Percentiles rank a stretch among this genome's conserved stretches.
These are phyloP conservation scores for Drosophila buzzatii DNA, from an alignment of 2,888 invertebrate genomes.

Conservation along the genomic window DNA sequence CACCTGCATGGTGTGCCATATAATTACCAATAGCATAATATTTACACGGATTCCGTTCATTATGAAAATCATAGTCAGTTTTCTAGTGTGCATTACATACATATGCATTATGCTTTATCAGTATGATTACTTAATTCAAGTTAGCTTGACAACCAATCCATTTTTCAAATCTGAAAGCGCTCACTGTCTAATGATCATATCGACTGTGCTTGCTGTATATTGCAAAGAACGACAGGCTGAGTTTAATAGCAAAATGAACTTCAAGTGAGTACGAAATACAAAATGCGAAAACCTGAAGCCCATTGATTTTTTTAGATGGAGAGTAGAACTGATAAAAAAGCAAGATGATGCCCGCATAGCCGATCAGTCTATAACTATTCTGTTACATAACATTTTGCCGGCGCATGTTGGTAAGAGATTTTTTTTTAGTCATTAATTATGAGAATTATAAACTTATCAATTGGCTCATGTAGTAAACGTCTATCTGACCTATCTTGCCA, in stretches of 20 bases:
- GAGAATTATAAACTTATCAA: not conserved
- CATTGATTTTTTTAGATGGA: conserved; percentile 86
- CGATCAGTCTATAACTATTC: conserved; percentile 93
- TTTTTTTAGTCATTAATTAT: not conserved
- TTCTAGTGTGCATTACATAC: conserved; percentile 89
- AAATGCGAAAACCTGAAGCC: not conserved
- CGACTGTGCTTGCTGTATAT: conserved; percentile 91
- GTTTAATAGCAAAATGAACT: conserved; percentile 94
- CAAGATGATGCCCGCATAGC: conserved; percentile 93
- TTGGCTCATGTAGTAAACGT: conserved; percentile 21
- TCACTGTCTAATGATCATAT: conserved; percentile 90
- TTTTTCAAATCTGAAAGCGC: conserved; percentile 88
- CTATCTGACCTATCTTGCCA: conserved; percentile 89
- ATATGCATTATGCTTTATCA: conserved; percentile 88
- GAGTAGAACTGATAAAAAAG: conserved; percentile 90
- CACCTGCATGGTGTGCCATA: conserved; percentile 86
- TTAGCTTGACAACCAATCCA: conserved; percentile 90
- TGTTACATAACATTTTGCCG: conserved; percentile 96
- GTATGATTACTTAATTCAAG: conserved; percentile 86
- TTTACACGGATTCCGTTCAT: conserved; percentile 94
- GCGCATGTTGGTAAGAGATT: conserved; percentile 92
- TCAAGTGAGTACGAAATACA: conserved; percentile 85
- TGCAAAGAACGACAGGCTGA: conserved; percentile 96
- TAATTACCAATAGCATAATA: conserved; percentile 90
- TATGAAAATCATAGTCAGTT: conserved; percentile 88